A percentile compares a stretch with the other conserved stretches of the same genome.
These are phyloP conservation scores for Chymomyza amoena DNA, from an alignment of 2,888 invertebrate genomes.

Conservation along the genomic window DNA sequence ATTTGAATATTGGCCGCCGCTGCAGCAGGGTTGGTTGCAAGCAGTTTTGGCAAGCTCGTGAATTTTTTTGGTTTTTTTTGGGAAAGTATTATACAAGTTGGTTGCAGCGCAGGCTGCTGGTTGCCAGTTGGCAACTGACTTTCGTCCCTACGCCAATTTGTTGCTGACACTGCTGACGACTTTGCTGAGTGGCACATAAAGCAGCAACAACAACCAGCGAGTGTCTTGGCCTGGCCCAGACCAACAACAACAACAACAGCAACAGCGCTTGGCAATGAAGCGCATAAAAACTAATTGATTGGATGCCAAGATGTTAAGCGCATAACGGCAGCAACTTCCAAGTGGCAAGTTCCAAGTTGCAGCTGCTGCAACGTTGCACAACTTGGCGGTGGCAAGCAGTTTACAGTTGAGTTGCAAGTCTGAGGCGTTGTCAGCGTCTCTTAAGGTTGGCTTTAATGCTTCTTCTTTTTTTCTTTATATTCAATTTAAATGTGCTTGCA, in stretches of 20 bases:
- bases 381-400: not conserved
- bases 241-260: slow-evolving; percentile 13
- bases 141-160: slow-evolving; percentile 69
- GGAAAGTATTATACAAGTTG: slow-evolving; percentile 60
- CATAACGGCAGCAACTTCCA: slow-evolving; percentile 52
- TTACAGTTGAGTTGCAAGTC: slow-evolving; percentile 4
- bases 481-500: slow-evolving; percentile 70
- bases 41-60: not conserved
- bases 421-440: slow-evolving; percentile 53
- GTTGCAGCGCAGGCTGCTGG: not conserved
- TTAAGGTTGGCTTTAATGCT: slow-evolving; percentile 40
- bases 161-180: slow-evolving; percentile 66
- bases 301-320: slow-evolving; percentile 70
- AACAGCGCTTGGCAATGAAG: slow-evolving; percentile 58
- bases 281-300: slow-evolving; percentile 74
- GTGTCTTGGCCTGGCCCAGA: slow-evolving; percentile 28
- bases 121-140: slow-evolving; percentile 20
- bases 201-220: not conserved
- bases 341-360: not conserved
- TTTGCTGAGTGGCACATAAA: slow-evolving; percentile 32
- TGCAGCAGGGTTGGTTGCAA: not conserved
- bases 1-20: slow-evolving; percentile 59
- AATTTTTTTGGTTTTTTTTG: slow-evolving; percentile 24
- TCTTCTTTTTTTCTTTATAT: slow-evolving; percentile 45
- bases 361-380: slow-evolving; percentile 25